phyloP scores from a whole-genome alignment of 2,113 vertebrate genomes.

The Oncorhynchus keta region DNA sequence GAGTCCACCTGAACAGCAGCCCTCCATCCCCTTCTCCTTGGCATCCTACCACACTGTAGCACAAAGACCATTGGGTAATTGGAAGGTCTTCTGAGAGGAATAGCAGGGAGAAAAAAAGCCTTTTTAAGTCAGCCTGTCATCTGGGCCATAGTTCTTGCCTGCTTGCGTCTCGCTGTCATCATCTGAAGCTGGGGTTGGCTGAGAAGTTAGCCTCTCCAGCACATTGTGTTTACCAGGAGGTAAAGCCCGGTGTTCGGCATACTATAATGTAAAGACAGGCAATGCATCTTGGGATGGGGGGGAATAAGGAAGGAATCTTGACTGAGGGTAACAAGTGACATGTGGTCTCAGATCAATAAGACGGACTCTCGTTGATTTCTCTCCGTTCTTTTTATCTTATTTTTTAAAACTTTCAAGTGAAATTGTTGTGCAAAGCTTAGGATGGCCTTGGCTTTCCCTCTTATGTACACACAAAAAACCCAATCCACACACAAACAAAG shows the following conservation, averaged over 20 bases:
- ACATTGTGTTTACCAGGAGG: neutral
- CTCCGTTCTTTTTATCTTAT: neutral
- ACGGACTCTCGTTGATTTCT: constrained; percentile 17
- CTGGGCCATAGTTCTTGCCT: neutral
- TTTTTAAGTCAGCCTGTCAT: neutral
- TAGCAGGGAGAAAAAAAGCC: neutral
- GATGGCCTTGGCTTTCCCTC: constrained; percentile 3
- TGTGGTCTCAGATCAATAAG: constrained; percentile 1
- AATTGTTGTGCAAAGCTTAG: neutral
- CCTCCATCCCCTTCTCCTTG: neutral
- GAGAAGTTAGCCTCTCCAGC: neutral
- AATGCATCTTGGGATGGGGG: neutral
- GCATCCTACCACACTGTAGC: neutral
- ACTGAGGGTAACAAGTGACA: constrained; percentile 29
- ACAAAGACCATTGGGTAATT: neutral
- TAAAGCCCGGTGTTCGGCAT: neutral
- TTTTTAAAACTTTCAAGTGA: constrained; percentile 9
- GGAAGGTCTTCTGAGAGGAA: constrained; percentile 4
- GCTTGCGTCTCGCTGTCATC: neutral
- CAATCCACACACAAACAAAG: neutral
- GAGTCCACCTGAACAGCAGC: neutral
- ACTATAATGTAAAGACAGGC: neutral
- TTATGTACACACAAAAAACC: neutral
- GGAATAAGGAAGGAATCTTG: neutral
- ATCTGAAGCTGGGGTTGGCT: neutral